These are phyloP conservation scores for Podiceps cristatus DNA, from an alignment of 2,113 vertebrate genomes.

Conservation along the genomic window DNA sequence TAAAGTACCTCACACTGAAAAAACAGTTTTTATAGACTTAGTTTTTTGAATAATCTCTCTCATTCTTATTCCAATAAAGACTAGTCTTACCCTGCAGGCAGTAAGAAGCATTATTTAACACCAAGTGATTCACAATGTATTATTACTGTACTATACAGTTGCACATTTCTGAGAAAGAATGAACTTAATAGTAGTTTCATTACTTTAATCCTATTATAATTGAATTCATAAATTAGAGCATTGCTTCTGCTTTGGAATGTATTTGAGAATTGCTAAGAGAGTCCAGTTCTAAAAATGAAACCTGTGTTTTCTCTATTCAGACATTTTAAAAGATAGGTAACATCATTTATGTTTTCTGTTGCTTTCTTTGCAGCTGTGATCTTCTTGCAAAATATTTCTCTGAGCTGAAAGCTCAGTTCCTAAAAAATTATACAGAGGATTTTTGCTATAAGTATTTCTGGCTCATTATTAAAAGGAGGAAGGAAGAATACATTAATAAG, in stretches of 20 bases:
- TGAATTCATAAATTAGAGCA: slow-evolving; percentile 15
- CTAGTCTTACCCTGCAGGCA: background rate
- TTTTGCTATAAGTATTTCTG: background rate
- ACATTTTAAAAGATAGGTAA: background rate
- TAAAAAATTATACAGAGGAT: background rate
- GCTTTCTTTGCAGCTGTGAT: background rate
- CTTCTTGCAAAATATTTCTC: background rate
- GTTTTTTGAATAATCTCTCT: background rate
- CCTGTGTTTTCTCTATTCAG: background rate
- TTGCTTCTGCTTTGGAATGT: background rate
- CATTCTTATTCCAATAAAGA: background rate
- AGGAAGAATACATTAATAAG: background rate
- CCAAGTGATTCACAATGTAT: background rate
- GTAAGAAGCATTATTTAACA: slow-evolving; percentile 13
- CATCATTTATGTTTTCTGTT: background rate
- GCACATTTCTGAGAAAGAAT: slow-evolving; percentile 6
- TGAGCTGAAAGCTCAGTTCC: background rate
- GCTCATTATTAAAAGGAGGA: background rate
- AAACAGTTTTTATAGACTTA: background rate
- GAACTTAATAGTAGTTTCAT: slow-evolving; percentile 11
- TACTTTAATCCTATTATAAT: slow-evolving; percentile 4
- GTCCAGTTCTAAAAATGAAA: background rate
- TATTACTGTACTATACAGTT: background rate
- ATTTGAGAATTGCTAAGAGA: background rate
- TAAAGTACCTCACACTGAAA: background rate